Evolutionary conservation across 2,797 vertebrate species (phyloP).

Genomic region (Acomys russatus): DNA sequence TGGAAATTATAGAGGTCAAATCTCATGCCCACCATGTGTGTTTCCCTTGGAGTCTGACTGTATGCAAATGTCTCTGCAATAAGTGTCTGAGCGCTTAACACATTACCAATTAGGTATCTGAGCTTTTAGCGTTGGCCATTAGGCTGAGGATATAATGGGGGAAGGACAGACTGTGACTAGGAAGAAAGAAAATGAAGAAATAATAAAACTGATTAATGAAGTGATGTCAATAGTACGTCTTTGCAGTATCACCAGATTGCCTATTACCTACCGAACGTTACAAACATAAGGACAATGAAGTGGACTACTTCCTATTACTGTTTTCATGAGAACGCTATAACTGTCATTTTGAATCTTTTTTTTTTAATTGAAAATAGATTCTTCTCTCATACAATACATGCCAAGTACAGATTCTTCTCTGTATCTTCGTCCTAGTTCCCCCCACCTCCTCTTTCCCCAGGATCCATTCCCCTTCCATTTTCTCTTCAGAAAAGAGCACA

Average conservation of each 20-base stretch:
- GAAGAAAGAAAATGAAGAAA: conserved; percentile 51
- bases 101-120: not conserved
- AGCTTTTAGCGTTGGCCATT: not conserved
- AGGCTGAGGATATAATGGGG: not conserved
- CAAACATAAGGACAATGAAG: not conserved
- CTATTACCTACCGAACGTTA: conserved; percentile 34
- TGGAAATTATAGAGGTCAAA: not conserved
- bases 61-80: not conserved
- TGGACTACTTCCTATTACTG: not conserved
- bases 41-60: not conserved
- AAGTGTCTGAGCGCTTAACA: not conserved
- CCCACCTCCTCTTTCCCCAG: not conserved
- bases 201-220: not conserved
- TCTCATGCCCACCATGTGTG: not conserved
- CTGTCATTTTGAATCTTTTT: conserved; percentile 2
- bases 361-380: not conserved
- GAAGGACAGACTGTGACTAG: not conserved
- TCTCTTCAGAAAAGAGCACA: not conserved
- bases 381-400: not conserved
- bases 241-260: not conserved
- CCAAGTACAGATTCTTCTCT: not conserved
- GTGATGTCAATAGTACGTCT: not conserved
- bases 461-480: not conserved
- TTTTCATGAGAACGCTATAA: not conserved
- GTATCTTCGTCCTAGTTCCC: not conserved